Evolutionary conservation across 2,113 vertebrate species (phyloP).

Genomic region (Rattus rattus): DNA sequence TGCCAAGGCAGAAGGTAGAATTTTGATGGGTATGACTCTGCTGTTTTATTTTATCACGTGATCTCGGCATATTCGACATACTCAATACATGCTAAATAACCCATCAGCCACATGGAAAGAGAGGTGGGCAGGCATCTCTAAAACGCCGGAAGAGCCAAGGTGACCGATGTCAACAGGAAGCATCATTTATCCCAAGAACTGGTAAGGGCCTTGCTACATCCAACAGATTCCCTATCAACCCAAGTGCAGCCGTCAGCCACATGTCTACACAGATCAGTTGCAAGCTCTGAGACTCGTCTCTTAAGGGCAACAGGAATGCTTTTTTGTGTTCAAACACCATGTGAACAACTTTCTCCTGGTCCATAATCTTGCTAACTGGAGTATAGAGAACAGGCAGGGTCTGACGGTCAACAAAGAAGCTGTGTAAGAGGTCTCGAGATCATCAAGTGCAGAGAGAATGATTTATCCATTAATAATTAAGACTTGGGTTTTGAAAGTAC

Average conservation of each 20-base stretch:
- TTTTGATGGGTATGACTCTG: neutral
- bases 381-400: conserved; percentile 28
- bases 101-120: neutral
- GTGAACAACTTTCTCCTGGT: neutral
- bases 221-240: neutral
- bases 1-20: neutral
- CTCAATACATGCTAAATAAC: conserved; percentile 45
- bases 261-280: neutral
- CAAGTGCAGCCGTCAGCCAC: neutral
- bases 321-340: conserved; percentile 19
- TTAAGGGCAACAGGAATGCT: neutral
- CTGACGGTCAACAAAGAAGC: conserved; percentile 15
- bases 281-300: neutral
- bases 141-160: conserved; percentile 19
- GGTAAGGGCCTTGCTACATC: neutral
- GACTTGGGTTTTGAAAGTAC: conserved; percentile 53
- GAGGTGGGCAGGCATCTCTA: neutral
- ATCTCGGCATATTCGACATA: neutral
- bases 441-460: conserved; percentile 44
- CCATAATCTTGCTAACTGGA: conserved; percentile 16
- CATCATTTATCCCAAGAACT: neutral
- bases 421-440: neutral
- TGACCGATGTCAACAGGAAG: neutral
- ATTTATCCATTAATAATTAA: conserved; percentile 64
- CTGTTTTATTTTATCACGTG: neutral